Evolutionary conservation across 2,113 vertebrate species (phyloP).

Genomic region (Prionailurus bengalensis): DNA sequence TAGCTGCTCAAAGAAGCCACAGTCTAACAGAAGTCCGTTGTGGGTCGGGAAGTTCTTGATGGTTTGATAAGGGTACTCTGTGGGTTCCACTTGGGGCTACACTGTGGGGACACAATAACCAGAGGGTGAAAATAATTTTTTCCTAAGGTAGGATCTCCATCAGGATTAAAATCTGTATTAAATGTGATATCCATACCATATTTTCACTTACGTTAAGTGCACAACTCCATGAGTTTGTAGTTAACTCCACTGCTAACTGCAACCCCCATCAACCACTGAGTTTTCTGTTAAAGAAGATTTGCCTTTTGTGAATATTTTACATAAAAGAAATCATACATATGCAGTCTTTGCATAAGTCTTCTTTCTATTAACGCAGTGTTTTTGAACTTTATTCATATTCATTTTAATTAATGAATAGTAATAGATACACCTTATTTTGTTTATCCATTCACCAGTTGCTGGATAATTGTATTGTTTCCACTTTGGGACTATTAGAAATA

Average conservation of each 20-base stretch:
- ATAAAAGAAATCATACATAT: background rate
- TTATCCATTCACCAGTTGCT: background rate
- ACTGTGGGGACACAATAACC: background rate
- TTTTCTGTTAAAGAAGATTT: background rate
- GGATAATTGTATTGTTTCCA: background rate
- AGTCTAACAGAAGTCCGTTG: background rate
- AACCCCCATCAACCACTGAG: background rate
- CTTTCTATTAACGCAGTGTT: background rate
- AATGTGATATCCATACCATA: background rate
- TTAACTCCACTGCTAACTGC: background rate
- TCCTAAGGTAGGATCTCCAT: background rate
- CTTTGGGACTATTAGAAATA: background rate
- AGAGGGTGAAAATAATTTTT: background rate
- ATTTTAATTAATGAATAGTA: slow-evolving; percentile 13
- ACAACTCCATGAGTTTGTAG: background rate
- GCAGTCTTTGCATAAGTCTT: background rate
- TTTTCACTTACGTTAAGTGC: background rate
- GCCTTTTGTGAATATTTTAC: background rate
- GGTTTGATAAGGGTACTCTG: background rate
- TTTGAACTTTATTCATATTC: background rate
- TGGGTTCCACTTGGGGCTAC: background rate
- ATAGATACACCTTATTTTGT: background rate
- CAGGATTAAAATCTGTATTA: background rate
- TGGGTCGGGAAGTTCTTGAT: background rate
- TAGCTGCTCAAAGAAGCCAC: background rate